Base-by-base conservation (phyloP, 2,888 invertebrate species). In the Lithophane socia region DNA sequence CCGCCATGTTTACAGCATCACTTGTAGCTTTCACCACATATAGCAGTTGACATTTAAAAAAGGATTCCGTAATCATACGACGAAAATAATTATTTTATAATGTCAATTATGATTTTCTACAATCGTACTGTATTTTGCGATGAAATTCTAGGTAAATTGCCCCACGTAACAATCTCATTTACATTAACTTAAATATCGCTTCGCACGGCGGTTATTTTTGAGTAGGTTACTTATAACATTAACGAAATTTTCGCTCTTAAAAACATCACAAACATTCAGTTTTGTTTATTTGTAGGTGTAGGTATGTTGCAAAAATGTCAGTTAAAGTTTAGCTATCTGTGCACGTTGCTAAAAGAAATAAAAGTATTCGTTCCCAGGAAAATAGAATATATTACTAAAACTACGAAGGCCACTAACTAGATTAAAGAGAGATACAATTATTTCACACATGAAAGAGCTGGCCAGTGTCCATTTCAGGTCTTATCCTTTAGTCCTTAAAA, bases 111-210 rank as follows among this genome's bases (percentile, higher is more conserved):
- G 60, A n/a, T 77, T 73, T 58, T 29, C 29, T 29, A 61, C 42
- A 79, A 9, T 67, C 54, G 21, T 21, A 47, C 49, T 63, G 16
- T 60, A 66, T 80, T 79, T 75, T 18, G 24, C 10, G 37, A 68
- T 42, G 52, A 60, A 75, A 65, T 81, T 75, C 58, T 54, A 47
- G 52, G 58, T 47, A 79, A 69, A 81, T 79, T 79, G 42, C 75
- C 79, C 61, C 56, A 63, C 80, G 69, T 71, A 70, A 70, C 82
- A 80, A 77, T 67, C 82, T 80, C 82, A 80, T 82, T 81, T 82
- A 67, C 66, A 77, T 70, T 80, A 82, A 66, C 61, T 76, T 52
- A 60, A 75, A 65, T 69, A 60, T 69, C 5, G 47, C 54, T 58
- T 24, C 37, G 49, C 49, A 49, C 29, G 24, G 12, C 37, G 68